phyloP scores from a whole-genome alignment of 2,113 vertebrate species.

The Plectropomus leopardus region DNA sequence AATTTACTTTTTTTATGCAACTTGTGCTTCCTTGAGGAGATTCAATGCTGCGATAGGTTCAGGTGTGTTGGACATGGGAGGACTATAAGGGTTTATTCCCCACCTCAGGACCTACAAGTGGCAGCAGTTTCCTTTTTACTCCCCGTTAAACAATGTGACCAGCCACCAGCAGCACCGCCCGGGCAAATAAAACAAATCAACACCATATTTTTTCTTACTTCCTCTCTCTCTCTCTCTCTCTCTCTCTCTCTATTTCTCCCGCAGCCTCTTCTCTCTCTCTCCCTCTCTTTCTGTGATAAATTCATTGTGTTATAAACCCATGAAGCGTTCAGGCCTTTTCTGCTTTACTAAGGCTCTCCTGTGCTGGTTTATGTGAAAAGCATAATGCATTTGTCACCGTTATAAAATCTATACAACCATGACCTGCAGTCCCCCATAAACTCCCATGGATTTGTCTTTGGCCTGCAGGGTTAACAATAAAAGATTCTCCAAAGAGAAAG shows the following conservation, averaged over 20 bases:
- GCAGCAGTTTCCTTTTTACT: conserved; percentile 51
- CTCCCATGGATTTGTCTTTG: conserved; percentile 71
- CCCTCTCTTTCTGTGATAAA: conserved; percentile 61
- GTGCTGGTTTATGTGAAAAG: conserved; percentile 74
- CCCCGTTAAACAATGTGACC: conserved; percentile 46
- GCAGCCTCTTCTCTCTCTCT: not conserved
- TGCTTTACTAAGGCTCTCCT: conserved; percentile 76
- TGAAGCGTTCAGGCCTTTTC: conserved; percentile 73
- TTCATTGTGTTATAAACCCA: conserved; percentile 77
- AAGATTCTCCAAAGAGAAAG: conserved; percentile 73
- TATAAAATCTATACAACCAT: conserved; percentile 76
- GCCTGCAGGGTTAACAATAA: conserved; percentile 74
- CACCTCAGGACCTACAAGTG: conserved; percentile 29
- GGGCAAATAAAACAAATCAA: conserved; percentile 75
- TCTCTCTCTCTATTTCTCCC: conserved; percentile 4
- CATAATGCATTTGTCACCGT: conserved; percentile 77
- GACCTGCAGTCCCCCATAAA: conserved; percentile 76
- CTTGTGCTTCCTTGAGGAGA: conserved; percentile 3
- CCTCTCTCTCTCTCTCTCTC: conserved; percentile 14
- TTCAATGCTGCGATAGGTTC: not conserved
- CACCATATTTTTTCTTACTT: conserved; percentile 50
- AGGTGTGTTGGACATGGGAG: conserved; percentile 22
- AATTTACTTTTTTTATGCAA: not conserved
- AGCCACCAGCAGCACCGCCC: conserved; percentile 43
- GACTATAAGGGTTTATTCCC: conserved; percentile 30